phyloP scores from a whole-genome alignment of 2,113 vertebrate genomes.

The Orycteropus afer region DNA sequence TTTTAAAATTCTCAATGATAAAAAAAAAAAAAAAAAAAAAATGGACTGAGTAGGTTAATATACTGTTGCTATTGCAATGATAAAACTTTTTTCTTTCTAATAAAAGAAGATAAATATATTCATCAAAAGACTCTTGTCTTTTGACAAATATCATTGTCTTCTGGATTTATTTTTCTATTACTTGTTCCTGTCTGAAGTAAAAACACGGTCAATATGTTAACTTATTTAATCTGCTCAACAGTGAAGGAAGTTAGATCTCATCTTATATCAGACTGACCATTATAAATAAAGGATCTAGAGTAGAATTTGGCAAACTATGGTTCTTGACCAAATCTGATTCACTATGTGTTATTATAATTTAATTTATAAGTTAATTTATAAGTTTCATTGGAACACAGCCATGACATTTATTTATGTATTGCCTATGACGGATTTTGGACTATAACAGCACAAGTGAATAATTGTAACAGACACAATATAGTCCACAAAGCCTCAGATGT shows the following conservation, averaged over 20 bases:
- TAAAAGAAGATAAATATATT: constrained; percentile 13
- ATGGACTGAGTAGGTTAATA: not conserved
- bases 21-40: not conserved
- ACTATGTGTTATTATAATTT: not conserved
- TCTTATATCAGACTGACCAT: not conserved
- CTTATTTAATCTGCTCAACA: not conserved
- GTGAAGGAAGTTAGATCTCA: not conserved
- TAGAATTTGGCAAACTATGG: not conserved
- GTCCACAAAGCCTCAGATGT: not conserved
- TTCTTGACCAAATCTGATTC: not conserved
- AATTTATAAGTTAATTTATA: too few relatives aligned
- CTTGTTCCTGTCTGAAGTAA: not conserved
- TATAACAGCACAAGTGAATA: not conserved
- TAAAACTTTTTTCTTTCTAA: not conserved
- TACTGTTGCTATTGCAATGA: not conserved
- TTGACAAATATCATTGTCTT: not conserved
- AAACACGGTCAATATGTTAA: not conserved
- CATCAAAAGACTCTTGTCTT: not conserved
- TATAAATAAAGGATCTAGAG: not conserved
- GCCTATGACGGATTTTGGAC: not conserved
- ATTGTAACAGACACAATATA: not conserved
- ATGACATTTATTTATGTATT: not conserved
- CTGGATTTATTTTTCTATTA: not conserved
- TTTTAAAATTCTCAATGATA: not conserved
- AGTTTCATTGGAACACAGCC: not conserved